A percentile compares a stretch with the other conserved stretches of the same genome.
Conservation (phyloP, 2,888 invertebrate species). For the Endotricha flammealis region DNA sequence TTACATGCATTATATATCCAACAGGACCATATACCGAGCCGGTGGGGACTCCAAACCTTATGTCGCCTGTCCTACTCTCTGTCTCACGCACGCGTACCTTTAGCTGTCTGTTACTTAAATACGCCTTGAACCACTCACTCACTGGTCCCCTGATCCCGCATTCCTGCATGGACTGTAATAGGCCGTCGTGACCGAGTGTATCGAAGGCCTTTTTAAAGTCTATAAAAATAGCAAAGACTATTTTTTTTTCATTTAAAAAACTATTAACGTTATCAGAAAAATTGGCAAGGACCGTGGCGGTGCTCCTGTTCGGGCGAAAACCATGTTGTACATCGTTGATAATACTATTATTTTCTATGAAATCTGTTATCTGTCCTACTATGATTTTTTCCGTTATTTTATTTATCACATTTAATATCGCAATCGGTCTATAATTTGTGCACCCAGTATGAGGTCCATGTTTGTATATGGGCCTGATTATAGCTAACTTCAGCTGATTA, state of each 20-base stretch:
- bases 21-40: no score
- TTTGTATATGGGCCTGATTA: slow-evolving; percentile 13
- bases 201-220: no score
- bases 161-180: slow-evolving; percentile 19
- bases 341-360: slow-evolving; percentile 11
- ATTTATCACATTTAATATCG: slow-evolving; percentile 11
- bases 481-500: slow-evolving; percentile 10
- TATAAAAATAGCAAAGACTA: slow-evolving; percentile 12
- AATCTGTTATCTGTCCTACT: slow-evolving; percentile 11
- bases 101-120: background rate
- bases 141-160: slow-evolving; percentile 18
- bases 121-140: slow-evolving; percentile 9
- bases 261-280: background rate
- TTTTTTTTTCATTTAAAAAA: background rate
- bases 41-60: slow-evolving; percentile 18
- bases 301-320: slow-evolving; percentile 4
- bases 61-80: no score
- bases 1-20: no score
- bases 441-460: slow-evolving; percentile 14
- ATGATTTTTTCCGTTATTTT: slow-evolving; percentile 15
- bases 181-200: slow-evolving; percentile 6
- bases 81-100: background rate
- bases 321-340: slow-evolving; percentile 5
- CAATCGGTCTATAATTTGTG: no score
- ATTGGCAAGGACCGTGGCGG: background rate